A percentile compares a stretch with the other conserved stretches of the same genome.
phyloP scores from a whole-genome alignment of 2,113 vertebrate species.

The Corythornis cristatus region DNA sequence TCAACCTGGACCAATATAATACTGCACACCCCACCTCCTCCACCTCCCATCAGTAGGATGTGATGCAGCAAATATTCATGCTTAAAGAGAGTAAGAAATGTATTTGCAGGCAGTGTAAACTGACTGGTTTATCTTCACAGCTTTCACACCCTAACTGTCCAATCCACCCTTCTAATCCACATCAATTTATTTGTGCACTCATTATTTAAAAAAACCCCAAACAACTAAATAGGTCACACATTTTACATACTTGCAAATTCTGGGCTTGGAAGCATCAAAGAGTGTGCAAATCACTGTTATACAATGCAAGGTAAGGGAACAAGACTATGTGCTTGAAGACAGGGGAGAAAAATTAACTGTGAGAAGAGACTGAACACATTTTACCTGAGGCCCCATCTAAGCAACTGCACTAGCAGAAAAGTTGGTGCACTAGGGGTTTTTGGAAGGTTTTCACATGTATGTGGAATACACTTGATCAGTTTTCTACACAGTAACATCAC shows the following conservation, averaged over 20 bases:
- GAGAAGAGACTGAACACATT: not conserved
- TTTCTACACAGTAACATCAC: not conserved
- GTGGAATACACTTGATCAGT: not conserved
- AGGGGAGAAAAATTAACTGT: not conserved
- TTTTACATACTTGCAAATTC: constrained; percentile 57
- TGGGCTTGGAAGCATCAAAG: not conserved
- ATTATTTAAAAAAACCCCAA: constrained; percentile 4
- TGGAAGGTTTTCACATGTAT: not conserved
- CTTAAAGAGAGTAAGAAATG: not conserved
- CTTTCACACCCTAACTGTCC: constrained; percentile 36
- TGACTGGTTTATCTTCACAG: constrained; percentile 57
- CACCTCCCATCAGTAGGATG: not conserved
- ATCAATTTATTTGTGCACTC: constrained; percentile 8
- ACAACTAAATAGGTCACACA: constrained; percentile 36
- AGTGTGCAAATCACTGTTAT: not conserved
- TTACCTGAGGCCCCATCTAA: not conserved
- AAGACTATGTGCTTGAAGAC: not conserved
- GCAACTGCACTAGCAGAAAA: not conserved
- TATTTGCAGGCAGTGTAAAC: constrained; percentile 14
- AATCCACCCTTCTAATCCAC: constrained; percentile 54
- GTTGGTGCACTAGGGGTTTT: not conserved
- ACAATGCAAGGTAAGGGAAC: constrained; percentile 16
- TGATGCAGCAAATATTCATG: constrained; percentile 22
- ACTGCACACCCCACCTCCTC: not conserved
- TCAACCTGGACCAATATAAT: not conserved